A percentile compares a stretch with the other conserved stretches of the same genome.
phyloP scores from a whole-genome alignment of 2,797 vertebrate species.

The Fistularia commersonii region DNA sequence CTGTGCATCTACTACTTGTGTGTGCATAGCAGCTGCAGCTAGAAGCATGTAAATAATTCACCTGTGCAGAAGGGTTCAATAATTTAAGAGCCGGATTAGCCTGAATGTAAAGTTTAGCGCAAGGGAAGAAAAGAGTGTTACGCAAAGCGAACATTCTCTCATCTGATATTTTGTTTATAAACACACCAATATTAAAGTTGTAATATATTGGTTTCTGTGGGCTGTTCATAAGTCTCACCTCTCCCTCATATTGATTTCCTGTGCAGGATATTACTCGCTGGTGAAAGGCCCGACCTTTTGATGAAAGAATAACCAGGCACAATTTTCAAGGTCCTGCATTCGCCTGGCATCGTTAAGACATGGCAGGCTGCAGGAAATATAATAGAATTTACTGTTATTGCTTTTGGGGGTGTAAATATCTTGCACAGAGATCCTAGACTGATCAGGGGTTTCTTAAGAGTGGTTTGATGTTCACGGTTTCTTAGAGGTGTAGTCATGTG shows the following conservation, averaged over 20 bases:
- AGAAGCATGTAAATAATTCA: slow-evolving; percentile 68
- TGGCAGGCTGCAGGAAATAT: slow-evolving; percentile 9
- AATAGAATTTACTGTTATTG: slow-evolving; percentile 41
- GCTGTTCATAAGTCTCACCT: slow-evolving; percentile 8
- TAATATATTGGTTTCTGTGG: slow-evolving; percentile 15
- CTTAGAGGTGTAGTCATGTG: slow-evolving; percentile 5
- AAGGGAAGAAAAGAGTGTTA: slow-evolving; percentile 1
- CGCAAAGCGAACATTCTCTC: background rate
- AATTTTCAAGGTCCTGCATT: slow-evolving; percentile 34
- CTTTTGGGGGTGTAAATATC: slow-evolving; percentile 11
- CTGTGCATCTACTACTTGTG: background rate
- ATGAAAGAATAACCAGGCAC: slow-evolving; percentile 51
- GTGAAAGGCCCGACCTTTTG: slow-evolving; percentile 14
- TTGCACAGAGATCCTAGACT: slow-evolving; percentile 24
- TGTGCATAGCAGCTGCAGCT: slow-evolving; percentile 20
- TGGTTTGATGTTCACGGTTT: slow-evolving; percentile 7
- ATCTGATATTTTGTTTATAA: slow-evolving; percentile 13
- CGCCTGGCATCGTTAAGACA: slow-evolving; percentile 27
- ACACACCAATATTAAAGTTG: slow-evolving; percentile 1
- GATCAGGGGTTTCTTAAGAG: slow-evolving; percentile 10
- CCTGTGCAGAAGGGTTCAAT: slow-evolving; percentile 56
- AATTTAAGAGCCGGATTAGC: slow-evolving; percentile 62
- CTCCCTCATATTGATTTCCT: slow-evolving; percentile 55
- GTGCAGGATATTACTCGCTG: slow-evolving; percentile 56
- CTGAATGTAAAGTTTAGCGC: slow-evolving; percentile 23